Conservation (phyloP, 2,888 invertebrate genomes). For the Protonemura montana region DNA sequence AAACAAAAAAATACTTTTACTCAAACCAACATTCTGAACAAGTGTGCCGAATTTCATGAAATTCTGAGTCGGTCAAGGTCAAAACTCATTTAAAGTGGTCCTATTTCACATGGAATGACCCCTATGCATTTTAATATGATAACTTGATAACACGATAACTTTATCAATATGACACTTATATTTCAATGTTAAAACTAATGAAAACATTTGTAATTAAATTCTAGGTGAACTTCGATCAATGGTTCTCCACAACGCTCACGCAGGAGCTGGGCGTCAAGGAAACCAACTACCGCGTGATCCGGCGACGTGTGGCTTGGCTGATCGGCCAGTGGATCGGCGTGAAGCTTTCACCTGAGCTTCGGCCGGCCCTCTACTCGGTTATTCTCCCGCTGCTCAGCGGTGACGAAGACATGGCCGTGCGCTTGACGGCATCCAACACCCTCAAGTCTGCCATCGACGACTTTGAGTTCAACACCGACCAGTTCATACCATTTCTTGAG, state of each 20-base stretch:
- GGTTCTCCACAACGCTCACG: slow-evolving; percentile 84
- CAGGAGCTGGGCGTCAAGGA: slow-evolving; percentile 84
- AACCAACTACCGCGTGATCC: slow-evolving; percentile 82
- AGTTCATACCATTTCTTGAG: slow-evolving; percentile 85
- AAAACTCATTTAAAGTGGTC: too few species aligned
- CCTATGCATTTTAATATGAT: too few species aligned
- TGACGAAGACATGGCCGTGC: slow-evolving; percentile 87
- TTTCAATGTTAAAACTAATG: too few species aligned
- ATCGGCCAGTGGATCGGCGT: slow-evolving; percentile 78
- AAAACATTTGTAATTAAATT: slow-evolving; percentile 48
- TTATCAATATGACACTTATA: neutral
- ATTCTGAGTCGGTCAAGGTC: too few species aligned
- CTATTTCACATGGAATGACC: too few species aligned
- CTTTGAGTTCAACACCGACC: slow-evolving; percentile 88
- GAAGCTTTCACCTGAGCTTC: slow-evolving; percentile 77
- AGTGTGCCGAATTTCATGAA: too few species aligned
- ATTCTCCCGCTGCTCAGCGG: slow-evolving; percentile 75
- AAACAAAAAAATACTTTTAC: too few species aligned
- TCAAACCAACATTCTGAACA: too few species aligned
- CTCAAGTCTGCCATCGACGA: slow-evolving; percentile 87
- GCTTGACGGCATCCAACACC: slow-evolving; percentile 85
- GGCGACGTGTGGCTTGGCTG: slow-evolving; percentile 84
- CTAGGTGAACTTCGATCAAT: slow-evolving; percentile 90
- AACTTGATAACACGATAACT: neutral
- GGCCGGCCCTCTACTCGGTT: slow-evolving; percentile 83